A percentile compares a stretch with the other conserved stretches of the same genome.
These are phyloP conservation scores for Hemiprocne comata DNA, from an alignment of 2,113 vertebrate genomes.

Conservation along the genomic window DNA sequence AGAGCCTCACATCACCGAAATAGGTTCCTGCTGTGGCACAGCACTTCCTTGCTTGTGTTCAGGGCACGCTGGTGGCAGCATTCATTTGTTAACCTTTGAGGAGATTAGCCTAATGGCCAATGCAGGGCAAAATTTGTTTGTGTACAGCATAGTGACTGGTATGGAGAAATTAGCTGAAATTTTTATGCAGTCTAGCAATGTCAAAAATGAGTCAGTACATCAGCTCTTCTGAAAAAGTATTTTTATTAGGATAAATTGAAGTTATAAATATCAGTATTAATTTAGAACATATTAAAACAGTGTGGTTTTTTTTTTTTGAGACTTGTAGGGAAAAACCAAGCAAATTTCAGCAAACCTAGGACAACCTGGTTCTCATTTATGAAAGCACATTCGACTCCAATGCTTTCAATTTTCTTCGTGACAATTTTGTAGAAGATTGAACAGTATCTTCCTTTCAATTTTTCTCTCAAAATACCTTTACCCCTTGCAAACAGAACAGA, in stretches of 20 bases:
- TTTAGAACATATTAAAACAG: background rate
- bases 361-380: background rate
- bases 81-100: background rate
- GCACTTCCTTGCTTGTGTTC: background rate
- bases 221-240: background rate
- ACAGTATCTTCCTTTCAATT: background rate
- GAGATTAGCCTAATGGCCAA: background rate
- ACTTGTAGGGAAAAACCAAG: background rate
- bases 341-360: background rate
- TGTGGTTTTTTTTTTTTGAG: background rate
- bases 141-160: background rate
- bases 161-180: background rate
- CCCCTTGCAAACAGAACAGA: background rate
- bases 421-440: background rate
- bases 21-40: background rate
- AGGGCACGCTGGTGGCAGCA: fast-evolving
- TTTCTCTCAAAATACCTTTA: background rate
- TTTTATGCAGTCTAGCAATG: background rate
- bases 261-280: background rate
- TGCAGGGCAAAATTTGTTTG: background rate
- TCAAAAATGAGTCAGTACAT: background rate
- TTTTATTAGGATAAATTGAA: background rate
- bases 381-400: background rate
- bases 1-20: background rate
- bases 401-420: background rate